phyloP scores from a whole-genome alignment of 2,888 invertebrate species.

The Oligia fasciuncula region DNA sequence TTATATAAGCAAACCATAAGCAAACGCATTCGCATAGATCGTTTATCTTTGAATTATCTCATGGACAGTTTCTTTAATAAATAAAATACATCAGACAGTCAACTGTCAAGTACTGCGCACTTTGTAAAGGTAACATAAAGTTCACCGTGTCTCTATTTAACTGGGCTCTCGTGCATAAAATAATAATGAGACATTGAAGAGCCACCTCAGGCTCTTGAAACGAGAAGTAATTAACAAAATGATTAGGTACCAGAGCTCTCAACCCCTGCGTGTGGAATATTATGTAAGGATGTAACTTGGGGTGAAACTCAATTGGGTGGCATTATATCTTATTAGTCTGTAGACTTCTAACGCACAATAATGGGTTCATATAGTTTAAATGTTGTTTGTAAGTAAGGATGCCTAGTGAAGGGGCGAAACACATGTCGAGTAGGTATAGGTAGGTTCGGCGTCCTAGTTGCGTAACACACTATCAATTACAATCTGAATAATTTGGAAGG shows the following conservation, averaged over 20 bases:
- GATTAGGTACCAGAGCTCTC: conserved; percentile 56
- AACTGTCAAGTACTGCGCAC: not conserved
- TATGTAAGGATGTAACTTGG: conserved; percentile 46
- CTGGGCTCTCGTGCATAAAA: conserved; percentile 55
- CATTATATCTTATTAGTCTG: conserved; percentile 20
- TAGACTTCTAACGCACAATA: not conserved
- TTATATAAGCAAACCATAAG: not conserved
- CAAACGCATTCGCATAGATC: not conserved
- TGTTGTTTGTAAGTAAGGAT: not conserved
- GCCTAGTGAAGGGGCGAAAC: not conserved
- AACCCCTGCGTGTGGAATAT: conserved; percentile 49
- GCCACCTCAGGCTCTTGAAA: conserved; percentile 45
- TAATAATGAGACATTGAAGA: conserved; percentile 67
- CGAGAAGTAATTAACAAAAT: conserved; percentile 64
- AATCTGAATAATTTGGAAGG: no score
- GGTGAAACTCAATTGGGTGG: conserved; percentile 41
- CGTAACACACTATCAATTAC: no score
- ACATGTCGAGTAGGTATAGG: not conserved
- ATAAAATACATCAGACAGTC: not conserved
- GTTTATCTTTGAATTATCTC: not conserved
- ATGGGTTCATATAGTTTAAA: not conserved
- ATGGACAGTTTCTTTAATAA: conserved; percentile 7
- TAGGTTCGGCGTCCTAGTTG: not conserved
- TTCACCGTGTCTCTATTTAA: conserved; percentile 38
- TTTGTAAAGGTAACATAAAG: conserved; percentile 15